phyloP scores from a whole-genome alignment of 2,797 vertebrate species.

The Brotogeris chrysoptera region DNA sequence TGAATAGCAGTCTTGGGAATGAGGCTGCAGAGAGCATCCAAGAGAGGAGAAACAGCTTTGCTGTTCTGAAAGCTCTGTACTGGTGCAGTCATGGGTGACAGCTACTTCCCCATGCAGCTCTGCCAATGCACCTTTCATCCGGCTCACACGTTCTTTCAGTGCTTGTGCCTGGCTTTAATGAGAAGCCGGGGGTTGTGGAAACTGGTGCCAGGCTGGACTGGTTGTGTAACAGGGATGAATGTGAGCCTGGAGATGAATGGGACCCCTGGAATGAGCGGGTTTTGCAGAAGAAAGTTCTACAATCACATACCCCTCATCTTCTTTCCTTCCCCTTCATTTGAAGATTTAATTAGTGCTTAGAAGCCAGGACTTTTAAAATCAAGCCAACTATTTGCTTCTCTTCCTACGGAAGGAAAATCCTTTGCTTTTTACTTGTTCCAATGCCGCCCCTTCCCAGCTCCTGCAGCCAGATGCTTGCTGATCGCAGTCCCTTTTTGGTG shows the following conservation, averaged over 20 bases:
- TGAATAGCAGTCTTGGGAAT: not conserved
- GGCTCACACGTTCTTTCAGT: not conserved
- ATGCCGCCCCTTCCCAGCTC: not conserved
- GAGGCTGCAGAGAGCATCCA: not conserved
- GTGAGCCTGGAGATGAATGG: constrained; percentile 25
- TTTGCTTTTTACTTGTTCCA: constrained; percentile 58
- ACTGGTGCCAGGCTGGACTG: constrained; percentile 24
- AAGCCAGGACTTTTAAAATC: constrained; percentile 25
- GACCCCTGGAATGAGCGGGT: not conserved
- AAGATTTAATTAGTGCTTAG: constrained; percentile 58
- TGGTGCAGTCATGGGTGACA: not conserved
- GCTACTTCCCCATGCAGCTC: not conserved
- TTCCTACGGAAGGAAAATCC: constrained; percentile 53
- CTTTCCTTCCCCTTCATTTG: constrained; percentile 20
- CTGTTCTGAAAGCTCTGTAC: not conserved
- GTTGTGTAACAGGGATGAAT: not conserved
- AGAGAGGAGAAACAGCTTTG: not conserved
- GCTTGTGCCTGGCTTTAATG: not conserved
- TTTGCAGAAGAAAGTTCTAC: not conserved
- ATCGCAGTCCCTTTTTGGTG: not conserved
- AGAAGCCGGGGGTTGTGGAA: not conserved
- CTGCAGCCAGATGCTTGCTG: not conserved
- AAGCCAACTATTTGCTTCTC: constrained; percentile 34
- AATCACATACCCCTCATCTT: not conserved
- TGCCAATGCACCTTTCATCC: not conserved